A percentile compares a stretch with the other conserved stretches of the same genome.
Evolutionary conservation across 2,797 vertebrate genomes (phyloP).

Genomic region (Dromococcyx pavoninus): DNA sequence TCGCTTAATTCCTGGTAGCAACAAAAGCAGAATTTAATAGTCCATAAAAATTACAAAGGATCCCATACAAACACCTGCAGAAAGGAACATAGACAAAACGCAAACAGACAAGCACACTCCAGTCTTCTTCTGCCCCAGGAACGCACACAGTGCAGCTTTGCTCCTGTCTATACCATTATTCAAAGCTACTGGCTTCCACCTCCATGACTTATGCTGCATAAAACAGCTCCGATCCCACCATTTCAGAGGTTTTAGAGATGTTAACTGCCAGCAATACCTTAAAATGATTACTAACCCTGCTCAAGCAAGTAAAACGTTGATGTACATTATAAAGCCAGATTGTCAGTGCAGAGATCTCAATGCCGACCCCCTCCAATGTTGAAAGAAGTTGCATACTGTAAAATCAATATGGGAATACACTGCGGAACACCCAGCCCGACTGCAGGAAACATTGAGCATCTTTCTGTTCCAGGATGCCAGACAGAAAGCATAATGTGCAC

Average conservation of each 20-base stretch:
- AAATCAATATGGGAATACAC: not conserved
- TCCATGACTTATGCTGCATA: not conserved
- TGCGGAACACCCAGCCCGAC: not conserved
- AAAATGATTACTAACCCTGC: not conserved
- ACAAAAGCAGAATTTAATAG: not conserved
- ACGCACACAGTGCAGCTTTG: not conserved
- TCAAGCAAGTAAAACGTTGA: not conserved
- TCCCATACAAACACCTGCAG: not conserved
- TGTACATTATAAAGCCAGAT: accelerated
- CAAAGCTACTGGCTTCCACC: not conserved
- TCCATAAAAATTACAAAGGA: not conserved
- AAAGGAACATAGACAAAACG: not conserved
- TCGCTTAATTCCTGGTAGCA: accelerated
- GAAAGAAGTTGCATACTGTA: not conserved
- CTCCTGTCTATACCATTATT: accelerated
- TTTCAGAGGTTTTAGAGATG: not conserved
- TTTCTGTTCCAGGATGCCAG: not conserved
- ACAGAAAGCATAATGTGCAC: not conserved
- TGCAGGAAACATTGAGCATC: not conserved
- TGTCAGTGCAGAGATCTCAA: not conserved
- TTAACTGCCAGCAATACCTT: not conserved
- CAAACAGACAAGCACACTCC: accelerated
- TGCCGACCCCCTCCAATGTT: not conserved
- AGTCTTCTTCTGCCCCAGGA: not conserved
- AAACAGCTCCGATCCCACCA: accelerated